These are phyloP conservation scores for Tolypeutes matacus DNA, from an alignment of 2,797 vertebrate species.

Conservation along the genomic window DNA sequence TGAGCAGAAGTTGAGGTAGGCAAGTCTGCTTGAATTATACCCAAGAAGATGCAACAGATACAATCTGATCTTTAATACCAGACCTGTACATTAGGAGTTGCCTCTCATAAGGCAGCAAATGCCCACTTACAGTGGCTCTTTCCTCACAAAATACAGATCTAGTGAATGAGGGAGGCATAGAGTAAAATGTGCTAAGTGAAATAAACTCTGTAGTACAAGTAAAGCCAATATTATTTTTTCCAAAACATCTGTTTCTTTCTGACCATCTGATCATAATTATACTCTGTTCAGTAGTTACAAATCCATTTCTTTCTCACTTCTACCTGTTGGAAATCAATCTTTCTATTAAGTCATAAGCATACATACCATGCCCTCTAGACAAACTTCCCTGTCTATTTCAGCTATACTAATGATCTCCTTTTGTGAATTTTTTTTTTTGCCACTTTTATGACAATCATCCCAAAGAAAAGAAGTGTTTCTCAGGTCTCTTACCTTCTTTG, in stretches of 20 bases:
- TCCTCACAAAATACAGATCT: neutral
- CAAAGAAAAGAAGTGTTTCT: neutral
- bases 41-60: neutral
- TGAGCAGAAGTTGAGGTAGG: neutral
- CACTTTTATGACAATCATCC: neutral
- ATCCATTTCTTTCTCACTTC: neutral
- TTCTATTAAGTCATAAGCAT: neutral
- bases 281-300: neutral
- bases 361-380: neutral
- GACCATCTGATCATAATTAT: neutral
- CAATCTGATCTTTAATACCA: neutral
- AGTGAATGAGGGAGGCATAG: neutral
- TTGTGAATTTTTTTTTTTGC: neutral
- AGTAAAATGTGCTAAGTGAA: constrained; percentile 2
- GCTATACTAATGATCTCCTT: neutral
- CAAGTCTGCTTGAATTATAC: neutral
- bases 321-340: neutral
- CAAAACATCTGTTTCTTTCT: neutral
- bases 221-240: neutral
- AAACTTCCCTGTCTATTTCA: neutral
- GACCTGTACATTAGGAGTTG: neutral
- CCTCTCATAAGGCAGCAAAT: neutral
- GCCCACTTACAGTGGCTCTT: neutral
- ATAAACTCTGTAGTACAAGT: neutral
- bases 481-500: neutral